Evolutionary conservation across 1,140 invertebrate genomes (phyloP).

Genomic region (Drosophila quadrilineata): DNA sequence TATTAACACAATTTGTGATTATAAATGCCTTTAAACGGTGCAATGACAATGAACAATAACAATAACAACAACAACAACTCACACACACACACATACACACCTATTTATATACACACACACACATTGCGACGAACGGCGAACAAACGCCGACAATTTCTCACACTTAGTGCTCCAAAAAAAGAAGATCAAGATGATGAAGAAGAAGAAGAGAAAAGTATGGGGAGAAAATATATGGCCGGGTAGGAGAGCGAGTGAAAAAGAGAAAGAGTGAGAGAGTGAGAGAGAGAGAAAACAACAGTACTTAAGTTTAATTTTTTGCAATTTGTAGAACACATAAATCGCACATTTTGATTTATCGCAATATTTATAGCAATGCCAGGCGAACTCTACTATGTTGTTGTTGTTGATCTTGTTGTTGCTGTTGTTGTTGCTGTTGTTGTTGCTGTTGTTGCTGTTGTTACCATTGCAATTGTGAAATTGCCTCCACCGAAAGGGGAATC

Average conservation of each 20-base stretch:
- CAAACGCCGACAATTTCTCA: constrained; percentile 75
- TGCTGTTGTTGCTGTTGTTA: constrained; percentile 39
- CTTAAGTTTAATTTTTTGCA: constrained; percentile 80
- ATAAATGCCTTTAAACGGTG: constrained; percentile 77
- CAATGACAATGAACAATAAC: constrained; percentile 76
- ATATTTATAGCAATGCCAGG: constrained; percentile 78
- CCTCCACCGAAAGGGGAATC: constrained; percentile 26
- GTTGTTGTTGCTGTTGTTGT: constrained; percentile 10
- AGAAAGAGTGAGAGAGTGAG: not conserved
- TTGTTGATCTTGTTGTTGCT: constrained; percentile 15
- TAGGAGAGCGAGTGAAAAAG: not conserved
- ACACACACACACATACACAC: constrained; percentile 44
- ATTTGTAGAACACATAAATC: constrained; percentile 80
- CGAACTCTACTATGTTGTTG: constrained; percentile 26
- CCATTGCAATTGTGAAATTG: constrained; percentile 79
- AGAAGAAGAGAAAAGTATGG: no score
- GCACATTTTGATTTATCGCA: constrained; percentile 80
- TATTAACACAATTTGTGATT: constrained; percentile 80
- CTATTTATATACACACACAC: constrained; percentile 35
- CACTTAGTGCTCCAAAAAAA: constrained; percentile 49
- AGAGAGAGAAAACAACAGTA: constrained; percentile 54
- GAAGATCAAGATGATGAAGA: no score
- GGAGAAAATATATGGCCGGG: not conserved
- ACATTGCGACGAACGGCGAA: constrained; percentile 30
- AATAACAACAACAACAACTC: constrained; percentile 20